Percentiles rank a stretch among this genome's conserved stretches.
Evolutionary conservation across 64 coral and sea anemone species (phyloP).

Genomic region (Catalaphyllia jardinei): DNA sequence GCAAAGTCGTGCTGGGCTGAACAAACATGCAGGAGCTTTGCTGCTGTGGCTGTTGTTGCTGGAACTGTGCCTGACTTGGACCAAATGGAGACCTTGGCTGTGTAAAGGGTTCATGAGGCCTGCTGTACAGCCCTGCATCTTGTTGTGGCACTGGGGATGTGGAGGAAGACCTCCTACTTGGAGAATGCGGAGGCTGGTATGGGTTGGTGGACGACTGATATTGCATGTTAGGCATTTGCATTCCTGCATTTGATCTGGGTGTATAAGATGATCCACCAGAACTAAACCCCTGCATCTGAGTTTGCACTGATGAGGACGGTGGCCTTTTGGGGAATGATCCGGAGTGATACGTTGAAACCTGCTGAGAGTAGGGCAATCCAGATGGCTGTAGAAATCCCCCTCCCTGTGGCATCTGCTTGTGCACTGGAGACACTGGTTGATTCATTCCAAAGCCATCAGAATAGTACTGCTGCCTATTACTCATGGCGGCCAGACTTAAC

Average conservation of each 20-base stretch:
- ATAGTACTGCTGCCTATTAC: constrained; percentile 44
- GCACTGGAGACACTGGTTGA: constrained; percentile 31
- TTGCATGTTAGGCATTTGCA: constrained; percentile 37
- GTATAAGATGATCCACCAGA: constrained; percentile 32
- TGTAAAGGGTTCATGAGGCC: constrained; percentile 9
- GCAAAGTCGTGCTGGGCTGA: constrained; percentile 7
- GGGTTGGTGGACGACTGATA: constrained; percentile 20
- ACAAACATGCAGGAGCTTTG: constrained; percentile 74
- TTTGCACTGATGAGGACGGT: constrained; percentile 36
- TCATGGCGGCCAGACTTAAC: constrained; percentile 41
- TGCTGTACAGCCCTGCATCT: constrained; percentile 25
- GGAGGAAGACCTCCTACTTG: background rate
- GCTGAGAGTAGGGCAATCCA: constrained; percentile 18
- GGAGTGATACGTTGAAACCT: constrained; percentile 27
- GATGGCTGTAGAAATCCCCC: constrained; percentile 31
- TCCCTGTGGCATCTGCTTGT: constrained; percentile 41
- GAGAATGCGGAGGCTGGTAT: constrained; percentile 47
- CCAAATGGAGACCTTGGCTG: constrained; percentile 52
- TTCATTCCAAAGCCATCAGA: constrained; percentile 44
- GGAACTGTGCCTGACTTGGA: constrained; percentile 25
- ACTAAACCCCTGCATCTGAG: constrained; percentile 41
- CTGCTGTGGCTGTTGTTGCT: constrained; percentile 15
- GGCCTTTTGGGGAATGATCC: constrained; percentile 32
- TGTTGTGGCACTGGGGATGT: constrained; percentile 53
- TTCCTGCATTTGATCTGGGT: constrained; percentile 22